Percentiles rank a stretch among this genome's conserved stretches.
These are phyloP conservation scores for Oncorhynchus mykiss DNA, from an alignment of 2,113 vertebrate genomes.

Conservation along the genomic window DNA sequence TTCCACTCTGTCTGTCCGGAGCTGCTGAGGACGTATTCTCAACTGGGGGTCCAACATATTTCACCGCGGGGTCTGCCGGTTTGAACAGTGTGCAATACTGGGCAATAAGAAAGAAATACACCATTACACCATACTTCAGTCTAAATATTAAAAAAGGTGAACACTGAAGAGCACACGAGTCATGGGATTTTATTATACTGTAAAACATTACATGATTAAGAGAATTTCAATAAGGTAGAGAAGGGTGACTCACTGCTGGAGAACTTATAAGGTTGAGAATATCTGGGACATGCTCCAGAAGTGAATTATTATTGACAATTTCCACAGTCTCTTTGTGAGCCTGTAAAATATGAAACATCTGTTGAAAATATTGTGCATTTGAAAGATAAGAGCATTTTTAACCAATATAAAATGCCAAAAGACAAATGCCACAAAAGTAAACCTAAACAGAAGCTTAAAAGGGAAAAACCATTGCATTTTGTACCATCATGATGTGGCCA, in stretches of 20 bases:
- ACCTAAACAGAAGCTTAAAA: too few relatives aligned
- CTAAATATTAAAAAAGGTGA: neutral
- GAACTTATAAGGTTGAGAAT: constrained; percentile 33
- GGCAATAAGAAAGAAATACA: neutral
- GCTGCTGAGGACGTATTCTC: neutral
- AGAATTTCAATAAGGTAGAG: neutral
- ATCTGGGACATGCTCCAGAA: constrained; percentile 14
- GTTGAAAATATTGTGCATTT: too few relatives aligned
- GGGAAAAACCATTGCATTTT: too few relatives aligned
- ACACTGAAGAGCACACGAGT: neutral
- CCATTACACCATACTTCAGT: neutral
- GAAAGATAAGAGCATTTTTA: too few relatives aligned
- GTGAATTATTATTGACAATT: constrained; percentile 32
- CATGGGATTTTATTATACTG: neutral
- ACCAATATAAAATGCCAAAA: too few relatives aligned
- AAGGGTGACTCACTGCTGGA: constrained; percentile 33
- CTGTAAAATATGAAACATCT: constrained; percentile 21
- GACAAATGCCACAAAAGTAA: too few relatives aligned
- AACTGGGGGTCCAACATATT: too few relatives aligned
- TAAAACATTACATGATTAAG: neutral
- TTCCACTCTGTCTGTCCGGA: neutral
- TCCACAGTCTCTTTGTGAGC: constrained; percentile 28
- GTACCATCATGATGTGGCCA: too few relatives aligned
- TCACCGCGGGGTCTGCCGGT: neutral
- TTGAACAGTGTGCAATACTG: neutral